Conservation (phyloP, 2,888 invertebrate genomes). For the Hanleya hanleyi region DNA sequence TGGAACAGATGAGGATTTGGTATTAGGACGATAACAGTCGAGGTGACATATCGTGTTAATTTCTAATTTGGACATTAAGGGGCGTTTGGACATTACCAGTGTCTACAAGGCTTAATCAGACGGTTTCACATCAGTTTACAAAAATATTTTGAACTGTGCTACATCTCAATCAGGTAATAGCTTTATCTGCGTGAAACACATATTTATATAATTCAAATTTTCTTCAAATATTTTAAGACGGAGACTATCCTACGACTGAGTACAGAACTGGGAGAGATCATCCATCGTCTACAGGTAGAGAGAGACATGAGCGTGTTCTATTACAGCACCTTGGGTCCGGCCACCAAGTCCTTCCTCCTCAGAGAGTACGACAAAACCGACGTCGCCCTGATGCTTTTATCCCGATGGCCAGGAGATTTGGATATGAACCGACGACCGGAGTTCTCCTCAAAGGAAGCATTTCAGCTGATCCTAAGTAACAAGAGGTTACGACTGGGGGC, state of each 20-base stretch:
- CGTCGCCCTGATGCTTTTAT: slow-evolving; percentile 46
- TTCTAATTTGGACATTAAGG: too few species aligned
- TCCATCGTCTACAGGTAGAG: slow-evolving; percentile 55
- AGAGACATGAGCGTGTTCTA: slow-evolving; percentile 57
- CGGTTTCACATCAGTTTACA: too few species aligned
- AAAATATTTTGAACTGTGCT: too few species aligned
- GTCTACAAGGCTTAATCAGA: too few species aligned
- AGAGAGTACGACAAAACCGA: slow-evolving; percentile 50
- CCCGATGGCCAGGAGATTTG: slow-evolving; percentile 54
- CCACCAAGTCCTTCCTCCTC: slow-evolving; percentile 48
- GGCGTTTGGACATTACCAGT: too few species aligned
- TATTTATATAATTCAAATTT: too few species aligned
- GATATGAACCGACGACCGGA: slow-evolving; percentile 41
- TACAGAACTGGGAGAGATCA: slow-evolving; percentile 54
- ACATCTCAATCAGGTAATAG: too few species aligned
- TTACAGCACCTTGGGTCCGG: slow-evolving; percentile 47
- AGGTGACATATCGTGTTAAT: too few species aligned
- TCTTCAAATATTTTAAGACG: too few species aligned
- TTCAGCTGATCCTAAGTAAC: slow-evolving; percentile 52
- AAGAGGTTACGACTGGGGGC: slow-evolving; percentile 53
- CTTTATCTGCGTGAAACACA: too few species aligned
- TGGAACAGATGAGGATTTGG: too few species aligned
- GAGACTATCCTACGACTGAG: slow-evolving; percentile 39
- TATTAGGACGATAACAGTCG: too few species aligned
- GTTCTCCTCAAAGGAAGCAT: slow-evolving; percentile 50